Evolutionary conservation across 2,888 invertebrate genomes (phyloP).

Genomic region (Netelia melanura): DNA sequence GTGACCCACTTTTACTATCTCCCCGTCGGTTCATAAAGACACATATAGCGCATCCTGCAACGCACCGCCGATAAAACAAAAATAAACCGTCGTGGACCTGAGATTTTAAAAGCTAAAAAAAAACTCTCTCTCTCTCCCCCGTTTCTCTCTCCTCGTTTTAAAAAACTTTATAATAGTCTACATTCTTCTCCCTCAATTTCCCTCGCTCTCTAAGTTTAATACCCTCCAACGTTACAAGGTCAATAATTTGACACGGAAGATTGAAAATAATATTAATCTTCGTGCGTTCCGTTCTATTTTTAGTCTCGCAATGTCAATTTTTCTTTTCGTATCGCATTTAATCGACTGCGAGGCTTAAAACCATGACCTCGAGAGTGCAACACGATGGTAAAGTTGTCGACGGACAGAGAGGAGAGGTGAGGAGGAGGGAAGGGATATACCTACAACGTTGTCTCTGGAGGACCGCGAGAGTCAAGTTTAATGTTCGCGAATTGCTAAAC

Average conservation of each 20-base stretch:
- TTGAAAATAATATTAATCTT: too few relatives aligned
- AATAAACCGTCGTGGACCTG: conserved; percentile 55
- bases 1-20: conserved; percentile 68
- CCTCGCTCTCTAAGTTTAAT: too few relatives aligned
- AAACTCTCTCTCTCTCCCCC: not conserved
- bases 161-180: too few relatives aligned
- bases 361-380: too few relatives aligned
- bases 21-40: conserved; percentile 52
- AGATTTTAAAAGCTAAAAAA: not conserved
- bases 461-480: conserved; percentile 54
- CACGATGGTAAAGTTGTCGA: too few relatives aligned
- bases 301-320: too few relatives aligned
- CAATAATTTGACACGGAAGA: conserved; percentile 15
- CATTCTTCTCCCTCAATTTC: not conserved
- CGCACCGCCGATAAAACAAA: conserved; percentile 32
- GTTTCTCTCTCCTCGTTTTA: not conserved
- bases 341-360: too few relatives aligned
- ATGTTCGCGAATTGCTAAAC: conserved; percentile 26
- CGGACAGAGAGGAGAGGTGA: not conserved
- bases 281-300: too few relatives aligned
- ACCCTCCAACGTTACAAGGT: conserved; percentile 13
- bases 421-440: too few relatives aligned
- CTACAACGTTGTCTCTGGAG: not conserved
- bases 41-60: conserved; percentile 59
- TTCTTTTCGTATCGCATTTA: too few relatives aligned